Percentiles rank a stretch among this genome's conserved stretches.
phyloP scores from a whole-genome alignment of 2,113 vertebrate genomes.

The Gobius niger region DNA sequence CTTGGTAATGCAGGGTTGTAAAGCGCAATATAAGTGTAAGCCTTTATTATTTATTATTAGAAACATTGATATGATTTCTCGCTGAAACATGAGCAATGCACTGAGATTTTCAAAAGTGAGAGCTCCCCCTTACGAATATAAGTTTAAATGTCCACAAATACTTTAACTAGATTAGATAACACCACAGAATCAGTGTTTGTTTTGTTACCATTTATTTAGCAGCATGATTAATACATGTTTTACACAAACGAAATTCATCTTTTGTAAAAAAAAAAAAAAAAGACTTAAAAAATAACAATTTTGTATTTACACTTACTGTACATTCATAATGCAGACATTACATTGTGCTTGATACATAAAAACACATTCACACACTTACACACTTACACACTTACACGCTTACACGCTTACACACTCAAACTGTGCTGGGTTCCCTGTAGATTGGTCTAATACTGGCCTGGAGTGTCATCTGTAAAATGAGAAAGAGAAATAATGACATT shows the following conservation, averaged over 20 bases:
- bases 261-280: conserved; percentile 33
- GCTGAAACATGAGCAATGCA: no score
- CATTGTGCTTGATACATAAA: conserved; percentile 37
- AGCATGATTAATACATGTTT: conserved; percentile 54
- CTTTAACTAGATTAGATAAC: neutral
- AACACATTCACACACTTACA: conserved; percentile 34
- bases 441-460: conserved; percentile 45
- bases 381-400: conserved; percentile 22
- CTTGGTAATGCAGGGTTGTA: no score
- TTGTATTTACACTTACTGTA: conserved; percentile 28
- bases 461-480: conserved; percentile 55
- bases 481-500: conserved; percentile 3
- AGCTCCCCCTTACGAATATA: conserved; percentile 8
- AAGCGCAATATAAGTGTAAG: no score
- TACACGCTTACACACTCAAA: conserved; percentile 20
- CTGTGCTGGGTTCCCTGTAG: conserved; percentile 41
- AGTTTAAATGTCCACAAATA: neutral
- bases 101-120: no score
- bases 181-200: conserved; percentile 28
- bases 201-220: conserved; percentile 44
- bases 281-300: conserved; percentile 3
- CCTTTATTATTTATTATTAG: no score
- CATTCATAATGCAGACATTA: conserved; percentile 8
- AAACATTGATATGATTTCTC: no score
- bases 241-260: conserved; percentile 34